A percentile compares a stretch with the other conserved stretches of the same genome.
These are phyloP conservation scores for Imbricaverruca yamaguchii DNA, from an alignment of 2,888 invertebrate genomes.

Conservation along the genomic window DNA sequence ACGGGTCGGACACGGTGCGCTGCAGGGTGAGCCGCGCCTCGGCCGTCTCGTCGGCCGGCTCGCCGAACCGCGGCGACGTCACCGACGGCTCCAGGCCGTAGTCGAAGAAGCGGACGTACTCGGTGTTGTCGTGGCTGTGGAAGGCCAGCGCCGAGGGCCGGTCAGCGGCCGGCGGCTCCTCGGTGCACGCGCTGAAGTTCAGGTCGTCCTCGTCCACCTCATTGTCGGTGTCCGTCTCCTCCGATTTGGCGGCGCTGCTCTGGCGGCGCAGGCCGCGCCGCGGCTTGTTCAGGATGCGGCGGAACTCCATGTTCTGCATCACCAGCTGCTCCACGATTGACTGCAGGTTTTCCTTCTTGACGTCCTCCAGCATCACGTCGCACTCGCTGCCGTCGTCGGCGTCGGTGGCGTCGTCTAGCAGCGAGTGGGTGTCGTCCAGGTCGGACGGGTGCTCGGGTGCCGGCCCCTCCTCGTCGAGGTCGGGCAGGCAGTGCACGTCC, in stretches of 20 bases:
- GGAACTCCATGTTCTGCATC: conserved; percentile 73
- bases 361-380: neutral
- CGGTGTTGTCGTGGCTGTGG: neutral
- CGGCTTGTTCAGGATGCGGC: conserved; percentile 65
- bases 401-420: conserved; percentile 2
- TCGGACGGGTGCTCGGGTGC: neutral
- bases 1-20: conserved; percentile 19
- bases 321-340: conserved; percentile 74
- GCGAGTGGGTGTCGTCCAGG: neutral
- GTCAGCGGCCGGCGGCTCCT: neutral
- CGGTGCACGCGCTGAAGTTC: neutral
- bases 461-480: conserved; percentile 10
- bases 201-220: conserved; percentile 12
- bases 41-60: neutral
- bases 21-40: neutral
- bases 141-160: conserved; percentile 3
- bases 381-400: conserved; percentile 19
- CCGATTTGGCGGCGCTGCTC: conserved; percentile 6
- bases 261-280: conserved; percentile 6
- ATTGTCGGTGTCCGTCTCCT: neutral
- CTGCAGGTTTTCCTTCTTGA: conserved; percentile 50
- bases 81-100: neutral
- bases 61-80: neutral
- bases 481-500: neutral
- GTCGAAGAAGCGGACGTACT: conserved; percentile 21